These are phyloP conservation scores for Ciconia nigra DNA, from an alignment of 2,797 vertebrate genomes.

Conservation along the genomic window DNA sequence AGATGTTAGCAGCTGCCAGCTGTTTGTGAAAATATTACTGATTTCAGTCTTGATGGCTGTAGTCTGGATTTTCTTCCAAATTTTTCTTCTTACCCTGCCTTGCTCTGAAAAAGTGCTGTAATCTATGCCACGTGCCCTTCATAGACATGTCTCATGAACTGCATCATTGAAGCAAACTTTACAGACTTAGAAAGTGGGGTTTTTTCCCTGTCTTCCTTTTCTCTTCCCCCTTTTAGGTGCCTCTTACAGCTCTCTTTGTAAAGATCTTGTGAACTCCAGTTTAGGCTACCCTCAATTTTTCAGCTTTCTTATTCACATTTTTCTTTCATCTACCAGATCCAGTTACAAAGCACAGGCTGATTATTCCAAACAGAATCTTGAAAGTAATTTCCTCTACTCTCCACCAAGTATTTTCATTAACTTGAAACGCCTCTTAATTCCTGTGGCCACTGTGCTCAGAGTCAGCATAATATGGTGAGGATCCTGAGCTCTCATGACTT, in stretches of 20 bases:
- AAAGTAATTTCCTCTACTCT: not conserved
- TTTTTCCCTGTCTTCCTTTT: accelerated
- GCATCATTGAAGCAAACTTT: not conserved
- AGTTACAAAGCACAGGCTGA: not conserved
- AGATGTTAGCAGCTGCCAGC: not conserved
- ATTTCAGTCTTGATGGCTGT: not conserved
- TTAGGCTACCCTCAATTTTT: not conserved
- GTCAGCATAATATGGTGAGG: not conserved
- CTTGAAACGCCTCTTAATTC: not conserved
- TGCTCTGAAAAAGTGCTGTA: not conserved
- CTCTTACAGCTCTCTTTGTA: not conserved
- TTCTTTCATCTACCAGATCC: not conserved
- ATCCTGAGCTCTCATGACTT: not conserved
- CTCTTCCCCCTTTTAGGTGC: not conserved
- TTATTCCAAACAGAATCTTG: not conserved
- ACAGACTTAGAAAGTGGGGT: not conserved
- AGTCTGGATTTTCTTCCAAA: not conserved
- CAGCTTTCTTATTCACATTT: not conserved
- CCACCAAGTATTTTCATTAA: not conserved
- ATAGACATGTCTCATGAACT: accelerated
- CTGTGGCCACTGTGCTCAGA: not conserved
- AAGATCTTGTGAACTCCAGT: not conserved
- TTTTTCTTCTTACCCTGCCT: not conserved
- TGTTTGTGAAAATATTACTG: not conserved
- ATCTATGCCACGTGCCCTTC: accelerated